phyloP scores from a whole-genome alignment of 2,797 vertebrate species.

The Anabacerthia variegaticeps region DNA sequence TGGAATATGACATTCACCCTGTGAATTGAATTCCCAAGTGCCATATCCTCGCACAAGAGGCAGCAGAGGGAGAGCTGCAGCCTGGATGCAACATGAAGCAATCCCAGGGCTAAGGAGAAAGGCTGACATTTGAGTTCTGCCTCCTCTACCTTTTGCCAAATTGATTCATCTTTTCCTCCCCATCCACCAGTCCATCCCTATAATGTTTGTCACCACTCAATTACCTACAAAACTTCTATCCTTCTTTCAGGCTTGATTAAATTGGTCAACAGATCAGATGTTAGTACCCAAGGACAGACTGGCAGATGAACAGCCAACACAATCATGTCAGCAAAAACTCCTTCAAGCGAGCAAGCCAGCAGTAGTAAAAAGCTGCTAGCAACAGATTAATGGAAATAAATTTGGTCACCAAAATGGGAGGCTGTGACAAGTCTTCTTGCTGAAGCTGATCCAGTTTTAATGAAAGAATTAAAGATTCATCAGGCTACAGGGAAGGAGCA shows the following conservation, averaged over 20 bases:
- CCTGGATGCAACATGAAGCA: neutral
- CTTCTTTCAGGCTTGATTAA: neutral
- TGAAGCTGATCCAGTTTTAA: constrained; percentile 40
- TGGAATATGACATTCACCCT: neutral
- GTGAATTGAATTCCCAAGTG: neutral
- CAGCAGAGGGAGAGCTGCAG: neutral
- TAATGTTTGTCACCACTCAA: neutral
- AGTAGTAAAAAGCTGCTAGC: neutral
- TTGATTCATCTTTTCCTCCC: neutral
- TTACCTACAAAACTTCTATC: neutral
- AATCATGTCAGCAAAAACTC: neutral
- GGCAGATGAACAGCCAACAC: neutral
- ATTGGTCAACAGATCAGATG: neutral
- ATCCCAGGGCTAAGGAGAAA: neutral
- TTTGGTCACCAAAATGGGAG: constrained; percentile 7
- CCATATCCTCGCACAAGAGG: fast-evolving
- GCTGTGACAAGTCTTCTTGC: neutral
- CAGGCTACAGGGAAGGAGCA: neutral
- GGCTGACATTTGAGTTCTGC: neutral
- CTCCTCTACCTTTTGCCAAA: neutral
- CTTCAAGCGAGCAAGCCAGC: neutral
- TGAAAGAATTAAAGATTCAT: constrained; percentile 68
- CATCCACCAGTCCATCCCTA: neutral
- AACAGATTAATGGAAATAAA: constrained; percentile 12
- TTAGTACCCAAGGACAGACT: neutral